A percentile compares a stretch with the other conserved stretches of the same genome.
Conservation (phyloP, 1,140 invertebrate genomes). For the Drosophila quadrilineata region DNA sequence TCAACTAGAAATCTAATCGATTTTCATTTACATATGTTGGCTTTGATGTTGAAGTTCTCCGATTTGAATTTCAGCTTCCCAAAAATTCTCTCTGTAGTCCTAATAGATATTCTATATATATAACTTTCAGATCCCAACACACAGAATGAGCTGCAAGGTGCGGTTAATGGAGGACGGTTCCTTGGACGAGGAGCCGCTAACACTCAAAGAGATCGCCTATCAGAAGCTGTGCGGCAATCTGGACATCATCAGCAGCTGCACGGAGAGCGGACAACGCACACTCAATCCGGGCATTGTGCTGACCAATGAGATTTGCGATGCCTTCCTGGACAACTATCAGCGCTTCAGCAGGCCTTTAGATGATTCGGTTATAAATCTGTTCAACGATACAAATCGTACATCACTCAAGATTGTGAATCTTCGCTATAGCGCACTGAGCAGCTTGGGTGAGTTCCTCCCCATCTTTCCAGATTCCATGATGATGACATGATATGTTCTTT, state of each 20-base stretch:
- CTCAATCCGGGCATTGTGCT: slow-evolving; percentile 61
- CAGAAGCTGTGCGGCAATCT: slow-evolving; percentile 85
- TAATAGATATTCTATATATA: too few species aligned
- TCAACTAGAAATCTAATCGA: too few species aligned
- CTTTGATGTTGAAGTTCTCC: too few species aligned
- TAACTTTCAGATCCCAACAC: slow-evolving; percentile 3
- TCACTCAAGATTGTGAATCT: slow-evolving; percentile 87
- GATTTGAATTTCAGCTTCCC: too few species aligned
- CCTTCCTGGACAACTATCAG: slow-evolving; percentile 86
- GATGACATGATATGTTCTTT: neutral
- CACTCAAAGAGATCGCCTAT: slow-evolving; percentile 85
- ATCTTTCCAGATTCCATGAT: neutral
- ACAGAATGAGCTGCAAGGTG: slow-evolving; percentile 80
- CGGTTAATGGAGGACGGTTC: slow-evolving; percentile 79
- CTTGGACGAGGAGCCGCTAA: slow-evolving; percentile 77
- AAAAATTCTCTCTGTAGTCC: too few species aligned
- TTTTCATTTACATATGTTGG: too few species aligned
- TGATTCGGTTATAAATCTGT: slow-evolving; percentile 87
- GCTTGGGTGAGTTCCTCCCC: slow-evolving; percentile 34
- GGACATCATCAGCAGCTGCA: slow-evolving; percentile 83
- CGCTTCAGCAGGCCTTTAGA: slow-evolving; percentile 83
- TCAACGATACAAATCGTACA: slow-evolving; percentile 86
- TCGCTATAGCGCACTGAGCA: slow-evolving; percentile 86
- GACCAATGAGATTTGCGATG: slow-evolving; percentile 82
- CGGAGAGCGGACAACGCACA: slow-evolving; percentile 36